Evolutionary conservation across 2,888 invertebrate species (phyloP).

Genomic region (Cancer borealis): DNA sequence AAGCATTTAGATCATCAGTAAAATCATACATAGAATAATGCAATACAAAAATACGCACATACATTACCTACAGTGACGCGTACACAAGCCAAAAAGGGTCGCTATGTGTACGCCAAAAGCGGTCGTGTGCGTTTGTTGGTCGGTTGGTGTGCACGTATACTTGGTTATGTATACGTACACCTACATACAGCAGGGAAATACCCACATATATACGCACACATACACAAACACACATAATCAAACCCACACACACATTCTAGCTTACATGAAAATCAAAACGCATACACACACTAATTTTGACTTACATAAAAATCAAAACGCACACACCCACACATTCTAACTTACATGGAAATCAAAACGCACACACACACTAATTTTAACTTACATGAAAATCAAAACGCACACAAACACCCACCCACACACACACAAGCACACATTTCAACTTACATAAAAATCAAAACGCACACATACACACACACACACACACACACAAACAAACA

Average conservation of each 20-base stretch:
- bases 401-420: not conserved
- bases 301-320: not conserved
- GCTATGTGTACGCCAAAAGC: not conserved
- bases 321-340: not conserved
- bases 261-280: too few species aligned
- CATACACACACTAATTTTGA: too few species aligned
- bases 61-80: too few species aligned
- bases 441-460: too few species aligned
- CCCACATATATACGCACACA: too few species aligned
- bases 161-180: not conserved
- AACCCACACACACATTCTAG: not conserved
- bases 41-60: too few species aligned
- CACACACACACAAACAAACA: too few species aligned
- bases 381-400: not conserved
- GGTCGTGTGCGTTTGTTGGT: not conserved
- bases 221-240: not conserved
- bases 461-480: not conserved
- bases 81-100: not conserved
- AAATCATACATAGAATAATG: not conserved
- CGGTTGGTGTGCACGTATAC: not conserved
- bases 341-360: too few species aligned
- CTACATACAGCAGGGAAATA: not conserved
- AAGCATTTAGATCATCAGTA: too few species aligned
- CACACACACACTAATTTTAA: too few species aligned
- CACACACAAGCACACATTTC: too few species aligned